A percentile compares a stretch with the other conserved stretches of the same genome.
phyloP scores from a whole-genome alignment of 2,113 vertebrate genomes.

The Tringa solitaria region DNA sequence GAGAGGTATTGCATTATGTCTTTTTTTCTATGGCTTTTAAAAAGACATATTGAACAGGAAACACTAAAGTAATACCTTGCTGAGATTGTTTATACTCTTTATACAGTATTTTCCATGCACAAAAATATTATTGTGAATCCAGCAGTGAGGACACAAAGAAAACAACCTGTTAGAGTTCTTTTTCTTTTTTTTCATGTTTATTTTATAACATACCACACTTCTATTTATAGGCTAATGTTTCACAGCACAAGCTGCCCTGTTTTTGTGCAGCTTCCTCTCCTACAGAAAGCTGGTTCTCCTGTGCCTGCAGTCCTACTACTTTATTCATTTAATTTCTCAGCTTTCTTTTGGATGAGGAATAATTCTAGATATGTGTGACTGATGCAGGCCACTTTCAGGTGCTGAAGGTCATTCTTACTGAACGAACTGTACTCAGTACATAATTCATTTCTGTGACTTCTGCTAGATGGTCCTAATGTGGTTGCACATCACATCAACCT shows the following conservation, averaged over 20 bases:
- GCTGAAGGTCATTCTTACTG: neutral
- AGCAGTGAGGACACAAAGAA: neutral
- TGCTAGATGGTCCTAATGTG: neutral
- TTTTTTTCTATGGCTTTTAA: neutral
- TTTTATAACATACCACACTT: conserved; percentile 12
- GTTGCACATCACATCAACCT: neutral
- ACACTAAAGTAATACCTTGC: neutral
- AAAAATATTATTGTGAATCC: neutral
- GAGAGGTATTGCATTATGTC: neutral
- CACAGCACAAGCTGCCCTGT: neutral
- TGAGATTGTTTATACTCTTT: conserved; percentile 13
- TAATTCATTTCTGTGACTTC: neutral
- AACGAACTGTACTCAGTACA: neutral
- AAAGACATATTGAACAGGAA: neutral
- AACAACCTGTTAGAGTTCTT: neutral
- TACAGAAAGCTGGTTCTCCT: neutral
- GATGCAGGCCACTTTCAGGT: neutral
- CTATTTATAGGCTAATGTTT: conserved; percentile 28
- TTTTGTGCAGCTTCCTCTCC: neutral
- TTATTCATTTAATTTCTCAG: neutral
- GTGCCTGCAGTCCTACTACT: neutral
- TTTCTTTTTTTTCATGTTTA: neutral
- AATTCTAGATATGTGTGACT: neutral
- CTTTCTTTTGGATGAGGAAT: neutral
- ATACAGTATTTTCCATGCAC: neutral